Conservation (phyloP, 1,140 invertebrate genomes). For the Drosophila punjabiensis region DNA sequence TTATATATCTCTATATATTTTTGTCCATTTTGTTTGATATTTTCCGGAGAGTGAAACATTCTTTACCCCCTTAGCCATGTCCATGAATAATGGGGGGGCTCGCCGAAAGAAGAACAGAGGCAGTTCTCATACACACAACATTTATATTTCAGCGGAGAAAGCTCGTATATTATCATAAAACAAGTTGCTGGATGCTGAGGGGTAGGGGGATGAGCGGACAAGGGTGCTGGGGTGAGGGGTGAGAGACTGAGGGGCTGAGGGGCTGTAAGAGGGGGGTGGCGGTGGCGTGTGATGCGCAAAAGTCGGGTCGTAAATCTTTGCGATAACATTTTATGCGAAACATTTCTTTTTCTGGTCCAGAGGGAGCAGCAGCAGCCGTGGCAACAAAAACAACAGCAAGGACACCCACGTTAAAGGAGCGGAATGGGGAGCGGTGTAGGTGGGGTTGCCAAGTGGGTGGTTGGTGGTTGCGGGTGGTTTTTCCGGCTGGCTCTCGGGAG, state of each 20-base stretch:
- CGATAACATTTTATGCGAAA: slow-evolving; percentile 86
- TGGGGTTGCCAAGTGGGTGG: slow-evolving; percentile 7
- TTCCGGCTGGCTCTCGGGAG: slow-evolving; percentile 59
- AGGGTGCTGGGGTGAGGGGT: slow-evolving; percentile 7
- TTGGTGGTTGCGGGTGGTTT: slow-evolving; percentile 55
- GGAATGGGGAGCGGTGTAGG: background rate
- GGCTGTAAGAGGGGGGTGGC: slow-evolving; percentile 11
- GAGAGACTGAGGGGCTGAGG: slow-evolving; percentile 8
- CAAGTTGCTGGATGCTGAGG: slow-evolving; percentile 75
- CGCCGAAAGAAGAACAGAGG: slow-evolving; percentile 20
- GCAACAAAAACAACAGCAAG: slow-evolving; percentile 64
- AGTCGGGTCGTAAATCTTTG: slow-evolving; percentile 86
- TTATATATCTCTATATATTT: background rate
- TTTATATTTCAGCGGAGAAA: slow-evolving; percentile 85
- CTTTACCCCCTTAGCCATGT: background rate
- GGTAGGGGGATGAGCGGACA: slow-evolving; percentile 15
- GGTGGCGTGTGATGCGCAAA: slow-evolving; percentile 85
- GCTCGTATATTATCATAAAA: slow-evolving; percentile 86
- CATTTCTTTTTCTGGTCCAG: slow-evolving; percentile 85
- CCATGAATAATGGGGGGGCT: slow-evolving; percentile 5
- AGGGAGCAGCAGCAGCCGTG: slow-evolving; percentile 65
- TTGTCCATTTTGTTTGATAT: background rate
- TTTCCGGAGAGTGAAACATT: background rate
- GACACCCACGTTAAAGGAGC: slow-evolving; percentile 60
- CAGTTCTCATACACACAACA: slow-evolving; percentile 77